Base-by-base conservation (phyloP, 2,797 vertebrate species). In the Sebastes vulpes region DNA sequence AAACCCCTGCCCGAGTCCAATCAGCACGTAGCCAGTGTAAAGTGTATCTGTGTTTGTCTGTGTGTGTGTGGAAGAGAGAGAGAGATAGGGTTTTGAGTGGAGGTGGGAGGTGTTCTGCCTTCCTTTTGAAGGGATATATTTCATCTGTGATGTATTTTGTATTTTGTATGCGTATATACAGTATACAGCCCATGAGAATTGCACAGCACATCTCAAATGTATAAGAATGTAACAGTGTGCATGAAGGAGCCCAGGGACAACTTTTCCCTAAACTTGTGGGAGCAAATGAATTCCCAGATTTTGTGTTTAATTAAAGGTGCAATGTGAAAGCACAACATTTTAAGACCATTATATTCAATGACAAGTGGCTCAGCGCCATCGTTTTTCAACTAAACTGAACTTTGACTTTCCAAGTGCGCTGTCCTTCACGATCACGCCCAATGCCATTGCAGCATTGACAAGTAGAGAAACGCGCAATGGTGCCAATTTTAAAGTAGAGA, bases 1-100 rank as follows among this genome's bases (percentile, higher is more conserved):
- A 91, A 92, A 92, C 85, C 88, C 75, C 81, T 88, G 77, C 77
- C 85, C 10, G 20, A 75, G 77, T 79, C 89, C 90, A 91, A 89
- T 91, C 90, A 89, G 89, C 89, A 88, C 9, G 65, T 72, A 84
- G 77, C 61, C 81, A 46, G 53, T 56, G 66, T 69, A 68, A 81
- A 85, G 78, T 76, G 78, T 65, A 25, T 79, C 16, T 64, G 18
- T 29, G 63, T 46, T 50, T 72, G 35, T 59, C 21, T 83, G 73
- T 71, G 65, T 61, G 63, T 70, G 58, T 75, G 72, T 59, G 23
- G 8, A 16, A 28, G n/a, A 35, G n/a, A 35, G 57, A 60, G 69
- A 50, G 59, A 59, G 66, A 80, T 65, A 20, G 38, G 38, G 58
- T 29, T 69, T 66, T 48, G n/a, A 72, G 73, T 26, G 75, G 35